Conservation (phyloP, 1,140 invertebrate species). For the Calliphora vicina region DNA sequence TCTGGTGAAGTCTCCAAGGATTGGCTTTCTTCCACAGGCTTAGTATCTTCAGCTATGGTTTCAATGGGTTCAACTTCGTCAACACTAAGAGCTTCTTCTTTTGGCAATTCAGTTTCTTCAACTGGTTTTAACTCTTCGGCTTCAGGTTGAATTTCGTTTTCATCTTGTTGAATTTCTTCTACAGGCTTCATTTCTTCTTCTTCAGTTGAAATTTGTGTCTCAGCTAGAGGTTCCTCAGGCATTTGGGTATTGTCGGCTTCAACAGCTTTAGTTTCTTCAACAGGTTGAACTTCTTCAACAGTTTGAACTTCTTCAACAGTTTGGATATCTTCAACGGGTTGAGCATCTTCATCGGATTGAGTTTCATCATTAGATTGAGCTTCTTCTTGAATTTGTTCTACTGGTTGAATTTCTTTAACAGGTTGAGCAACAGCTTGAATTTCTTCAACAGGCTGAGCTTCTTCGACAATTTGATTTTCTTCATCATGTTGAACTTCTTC, state of each 20-base stretch:
- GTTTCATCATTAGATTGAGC: slow-evolving; percentile 22
- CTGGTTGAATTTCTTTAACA: not conserved
- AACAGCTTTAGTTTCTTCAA: not conserved
- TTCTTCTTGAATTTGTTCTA: slow-evolving; percentile 39
- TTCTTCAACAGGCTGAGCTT: not conserved
- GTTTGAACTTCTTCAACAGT: not conserved
- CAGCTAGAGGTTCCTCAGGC: not conserved
- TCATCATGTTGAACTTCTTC: slow-evolving; percentile 25
- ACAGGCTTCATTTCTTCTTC: not conserved
- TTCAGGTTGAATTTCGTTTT: not conserved
- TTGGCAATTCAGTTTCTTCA: not conserved
- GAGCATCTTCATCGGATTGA: slow-evolving; percentile 1
- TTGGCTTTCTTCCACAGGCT: not conserved
- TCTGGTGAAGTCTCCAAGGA: too few species aligned
- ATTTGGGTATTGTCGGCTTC: not conserved
- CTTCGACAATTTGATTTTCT: not conserved
- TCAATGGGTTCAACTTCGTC: not conserved
- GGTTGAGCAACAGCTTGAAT: not conserved
- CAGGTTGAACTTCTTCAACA: not conserved
- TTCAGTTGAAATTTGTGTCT: not conserved
- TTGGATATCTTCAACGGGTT: not conserved
- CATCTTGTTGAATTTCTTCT: slow-evolving; percentile 1
- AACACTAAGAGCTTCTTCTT: not conserved
- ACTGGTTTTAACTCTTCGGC: not conserved
- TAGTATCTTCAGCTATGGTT: not conserved